These are phyloP conservation scores for Melolontha melolontha DNA, from an alignment of 2,888 invertebrate species.

Conservation along the genomic window DNA sequence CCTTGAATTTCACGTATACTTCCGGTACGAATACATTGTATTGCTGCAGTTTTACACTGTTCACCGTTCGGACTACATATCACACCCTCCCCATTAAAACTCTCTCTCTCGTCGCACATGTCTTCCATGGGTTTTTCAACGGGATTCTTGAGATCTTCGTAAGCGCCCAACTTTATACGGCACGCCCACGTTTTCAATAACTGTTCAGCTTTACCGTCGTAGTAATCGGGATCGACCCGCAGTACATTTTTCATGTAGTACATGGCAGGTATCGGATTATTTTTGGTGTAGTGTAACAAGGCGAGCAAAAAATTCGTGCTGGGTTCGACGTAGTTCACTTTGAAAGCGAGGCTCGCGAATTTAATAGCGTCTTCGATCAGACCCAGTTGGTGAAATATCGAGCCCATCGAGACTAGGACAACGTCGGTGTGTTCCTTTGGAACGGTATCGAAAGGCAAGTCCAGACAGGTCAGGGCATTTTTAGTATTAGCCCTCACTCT, in stretches of 20 bases:
- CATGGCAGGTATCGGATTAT: conserved; percentile 72
- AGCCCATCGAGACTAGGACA: conserved; percentile 77
- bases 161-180: conserved; percentile 60
- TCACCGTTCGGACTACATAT: conserved; percentile 62
- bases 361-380: conserved; percentile 74
- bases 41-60: conserved; percentile 61
- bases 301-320: conserved; percentile 78
- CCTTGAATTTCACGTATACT: conserved; percentile 40
- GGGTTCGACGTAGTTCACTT: conserved; percentile 75
- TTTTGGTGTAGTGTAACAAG: conserved; percentile 74
- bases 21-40: conserved; percentile 58
- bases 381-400: conserved; percentile 75
- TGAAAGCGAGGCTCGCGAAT: conserved; percentile 73
- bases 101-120: conserved; percentile 56
- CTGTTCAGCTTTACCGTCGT: conserved; percentile 67
- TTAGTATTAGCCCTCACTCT: conserved; percentile 76
- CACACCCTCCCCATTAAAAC: conserved; percentile 59
- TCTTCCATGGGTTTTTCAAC: conserved; percentile 52
- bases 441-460: conserved; percentile 71
- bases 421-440: conserved; percentile 74
- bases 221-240: conserved; percentile 68
- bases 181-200: conserved; percentile 71
- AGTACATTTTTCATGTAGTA: conserved; percentile 73
- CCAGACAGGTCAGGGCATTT: conserved; percentile 78
- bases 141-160: conserved; percentile 51